Conservation (phyloP, 2,113 vertebrate species). For the Neogobius melanostomus region DNA sequence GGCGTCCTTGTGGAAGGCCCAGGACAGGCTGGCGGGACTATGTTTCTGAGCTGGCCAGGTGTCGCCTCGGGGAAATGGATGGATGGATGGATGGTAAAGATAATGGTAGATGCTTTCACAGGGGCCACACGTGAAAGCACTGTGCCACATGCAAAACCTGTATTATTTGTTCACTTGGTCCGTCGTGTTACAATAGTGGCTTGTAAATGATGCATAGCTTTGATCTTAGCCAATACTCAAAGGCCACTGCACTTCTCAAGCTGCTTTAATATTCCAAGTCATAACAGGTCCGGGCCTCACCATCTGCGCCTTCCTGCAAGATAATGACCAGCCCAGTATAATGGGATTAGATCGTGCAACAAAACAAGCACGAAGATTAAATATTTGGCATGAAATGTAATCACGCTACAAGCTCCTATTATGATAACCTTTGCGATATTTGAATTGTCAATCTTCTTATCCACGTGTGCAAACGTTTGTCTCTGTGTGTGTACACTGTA, state of each 20-base stretch:
- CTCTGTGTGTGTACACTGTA: neutral
- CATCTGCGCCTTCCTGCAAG: constrained; percentile 29
- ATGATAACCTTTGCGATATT: neutral
- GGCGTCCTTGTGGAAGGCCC: too few species aligned
- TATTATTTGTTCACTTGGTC: neutral
- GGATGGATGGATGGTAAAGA: too few species aligned
- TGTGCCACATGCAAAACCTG: neutral
- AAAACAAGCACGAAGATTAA: constrained; percentile 26
- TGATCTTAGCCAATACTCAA: constrained; percentile 15
- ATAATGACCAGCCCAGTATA: constrained; percentile 16
- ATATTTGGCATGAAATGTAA: neutral
- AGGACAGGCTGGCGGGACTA: too few species aligned
- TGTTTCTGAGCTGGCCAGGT: too few species aligned
- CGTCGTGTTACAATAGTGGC: constrained; percentile 1
- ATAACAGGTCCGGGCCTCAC: constrained; percentile 23
- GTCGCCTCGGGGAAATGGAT: too few species aligned
- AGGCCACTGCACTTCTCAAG: constrained; percentile 2
- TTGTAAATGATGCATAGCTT: constrained; percentile 29
- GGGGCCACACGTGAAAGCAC: neutral
- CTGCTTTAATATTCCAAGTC: constrained; percentile 47
- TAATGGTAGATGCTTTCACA: neutral
- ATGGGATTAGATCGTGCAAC: constrained; percentile 28
- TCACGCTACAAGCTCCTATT: neutral
- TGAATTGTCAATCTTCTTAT: neutral
- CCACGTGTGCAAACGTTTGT: neutral